A percentile compares a stretch with the other conserved stretches of the same genome.
These are phyloP conservation scores for Venturia canescens DNA, from an alignment of 1,140 invertebrate species.

Conservation along the genomic window DNA sequence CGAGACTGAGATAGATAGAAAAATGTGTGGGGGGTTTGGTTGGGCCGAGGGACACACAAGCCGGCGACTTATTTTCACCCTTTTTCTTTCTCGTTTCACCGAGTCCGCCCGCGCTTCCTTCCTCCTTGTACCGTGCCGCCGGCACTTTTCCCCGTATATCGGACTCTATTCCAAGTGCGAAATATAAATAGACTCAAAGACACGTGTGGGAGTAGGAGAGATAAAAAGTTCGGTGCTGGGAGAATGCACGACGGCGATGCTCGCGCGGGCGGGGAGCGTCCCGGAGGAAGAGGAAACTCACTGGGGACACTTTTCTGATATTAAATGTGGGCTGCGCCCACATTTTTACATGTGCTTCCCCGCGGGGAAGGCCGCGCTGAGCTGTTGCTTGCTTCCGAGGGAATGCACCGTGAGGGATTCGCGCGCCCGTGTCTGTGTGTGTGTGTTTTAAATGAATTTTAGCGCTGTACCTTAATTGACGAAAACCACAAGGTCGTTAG, in stretches of 20 bases:
- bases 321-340: neutral
- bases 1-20: slow-evolving; percentile 4
- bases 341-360: neutral
- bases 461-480: slow-evolving; percentile 16
- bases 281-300: no score
- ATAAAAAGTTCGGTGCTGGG: no score
- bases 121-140: no score
- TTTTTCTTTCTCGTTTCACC: slow-evolving; percentile 36
- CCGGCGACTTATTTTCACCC: slow-evolving; percentile 35
- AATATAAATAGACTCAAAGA: no score
- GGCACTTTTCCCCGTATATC: neutral
- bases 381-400: neutral
- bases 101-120: neutral
- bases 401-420: neutral
- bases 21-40: slow-evolving; percentile 10
- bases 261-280: no score
- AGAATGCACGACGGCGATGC: no score
- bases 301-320: neutral
- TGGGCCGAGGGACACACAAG: neutral
- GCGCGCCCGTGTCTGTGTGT: no score
- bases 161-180: neutral
- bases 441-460: slow-evolving; percentile 23
- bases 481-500: slow-evolving; percentile 16
- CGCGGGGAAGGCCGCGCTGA: neutral
- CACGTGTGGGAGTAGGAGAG: no score